Percentiles rank a stretch among this genome's conserved stretches.
Conservation (phyloP, 2,888 invertebrate species). For the Pyrocoelia pectoralis region DNA sequence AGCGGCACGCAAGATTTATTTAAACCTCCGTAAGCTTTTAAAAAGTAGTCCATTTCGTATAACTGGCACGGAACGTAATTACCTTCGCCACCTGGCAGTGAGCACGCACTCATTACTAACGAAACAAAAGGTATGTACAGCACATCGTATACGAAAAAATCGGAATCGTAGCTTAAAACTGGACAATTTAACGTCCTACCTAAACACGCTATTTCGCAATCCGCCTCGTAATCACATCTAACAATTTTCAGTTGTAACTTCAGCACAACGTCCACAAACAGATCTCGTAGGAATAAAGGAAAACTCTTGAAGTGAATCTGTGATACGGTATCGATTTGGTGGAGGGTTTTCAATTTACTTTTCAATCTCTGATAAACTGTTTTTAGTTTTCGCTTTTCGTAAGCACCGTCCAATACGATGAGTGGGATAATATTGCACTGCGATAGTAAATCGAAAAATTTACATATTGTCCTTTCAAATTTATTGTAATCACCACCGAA, state of each 20-base stretch:
- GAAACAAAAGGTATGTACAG: slow-evolving; percentile 81
- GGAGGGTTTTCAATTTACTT: slow-evolving; percentile 68
- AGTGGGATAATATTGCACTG: slow-evolving; percentile 76
- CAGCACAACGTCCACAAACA: slow-evolving; percentile 74
- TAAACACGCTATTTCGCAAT: slow-evolving; percentile 84
- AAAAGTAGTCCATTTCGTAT: slow-evolving; percentile 75
- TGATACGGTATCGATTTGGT: slow-evolving; percentile 64
- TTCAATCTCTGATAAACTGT: slow-evolving; percentile 69
- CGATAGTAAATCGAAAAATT: slow-evolving; percentile 74
- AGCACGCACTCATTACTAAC: slow-evolving; percentile 62
- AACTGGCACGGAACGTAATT: slow-evolving; percentile 68
- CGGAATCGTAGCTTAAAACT: slow-evolving; percentile 91
- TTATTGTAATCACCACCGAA: slow-evolving; percentile 90
- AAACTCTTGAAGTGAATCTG: slow-evolving; percentile 69
- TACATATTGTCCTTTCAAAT: slow-evolving; percentile 69
- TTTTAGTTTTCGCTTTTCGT: slow-evolving; percentile 73
- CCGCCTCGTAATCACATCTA: slow-evolving; percentile 88
- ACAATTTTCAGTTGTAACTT: slow-evolving; percentile 73
- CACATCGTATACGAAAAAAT: slow-evolving; percentile 90
- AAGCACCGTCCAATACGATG: slow-evolving; percentile 84
- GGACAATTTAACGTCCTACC: slow-evolving; percentile 83
- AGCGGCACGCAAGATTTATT: slow-evolving; percentile 76
- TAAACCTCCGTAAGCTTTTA: slow-evolving; percentile 71
- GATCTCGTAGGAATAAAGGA: slow-evolving; percentile 77
- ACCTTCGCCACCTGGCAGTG: slow-evolving; percentile 32